Conservation (phyloP, 2,113 vertebrate genomes). For the Marmota monax region DNA sequence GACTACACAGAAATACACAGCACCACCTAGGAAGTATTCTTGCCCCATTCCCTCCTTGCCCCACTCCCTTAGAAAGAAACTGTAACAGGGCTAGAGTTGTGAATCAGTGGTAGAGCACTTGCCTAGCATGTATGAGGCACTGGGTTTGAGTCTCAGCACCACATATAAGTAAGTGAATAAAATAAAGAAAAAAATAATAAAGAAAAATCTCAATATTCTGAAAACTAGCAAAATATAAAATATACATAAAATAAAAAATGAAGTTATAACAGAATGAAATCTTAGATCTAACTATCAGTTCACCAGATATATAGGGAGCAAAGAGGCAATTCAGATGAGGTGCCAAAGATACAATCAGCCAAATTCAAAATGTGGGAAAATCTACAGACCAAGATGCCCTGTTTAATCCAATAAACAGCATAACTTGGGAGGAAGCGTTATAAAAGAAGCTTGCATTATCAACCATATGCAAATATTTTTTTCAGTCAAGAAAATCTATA, state of each 20-base stretch:
- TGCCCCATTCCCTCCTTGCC: neutral
- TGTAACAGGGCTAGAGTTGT: neutral
- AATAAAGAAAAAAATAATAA: no score
- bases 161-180: no score
- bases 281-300: neutral
- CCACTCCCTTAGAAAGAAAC: neutral
- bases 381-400: neutral
- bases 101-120: no score
- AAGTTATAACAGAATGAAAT: neutral
- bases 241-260: neutral
- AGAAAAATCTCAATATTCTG: no score
- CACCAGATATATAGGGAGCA: neutral
- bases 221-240: no score
- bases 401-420: slow-evolving; percentile 19
- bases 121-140: no score
- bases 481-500: slow-evolving; percentile 37
- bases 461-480: slow-evolving; percentile 14
- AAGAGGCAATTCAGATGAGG: slow-evolving; percentile 11
- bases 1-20: neutral
- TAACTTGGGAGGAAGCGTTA: accelerated
- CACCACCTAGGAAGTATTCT: neutral
- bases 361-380: slow-evolving; percentile 3
- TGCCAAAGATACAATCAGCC: neutral
- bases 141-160: no score
- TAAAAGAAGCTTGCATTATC: neutral